A percentile compares a stretch with the other conserved stretches of the same genome.
Conservation (phyloP, 1,140 invertebrate genomes). For the Lineus longissimus region DNA sequence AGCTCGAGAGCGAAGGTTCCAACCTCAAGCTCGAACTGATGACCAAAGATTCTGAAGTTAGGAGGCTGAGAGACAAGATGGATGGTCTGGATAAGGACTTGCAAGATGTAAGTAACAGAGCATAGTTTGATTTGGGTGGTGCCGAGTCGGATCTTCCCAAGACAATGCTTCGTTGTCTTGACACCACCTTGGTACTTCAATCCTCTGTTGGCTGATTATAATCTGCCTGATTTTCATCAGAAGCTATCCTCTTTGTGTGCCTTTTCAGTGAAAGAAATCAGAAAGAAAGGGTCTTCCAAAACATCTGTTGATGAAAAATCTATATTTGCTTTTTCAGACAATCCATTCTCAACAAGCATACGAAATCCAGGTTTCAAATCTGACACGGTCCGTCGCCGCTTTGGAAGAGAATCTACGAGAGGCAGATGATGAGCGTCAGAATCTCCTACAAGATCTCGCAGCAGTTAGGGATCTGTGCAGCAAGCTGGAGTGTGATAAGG, state of each 20-base stretch:
- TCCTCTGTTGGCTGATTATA: no score
- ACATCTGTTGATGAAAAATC: no score
- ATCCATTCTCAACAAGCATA: constrained; percentile 45
- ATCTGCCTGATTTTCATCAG: no score
- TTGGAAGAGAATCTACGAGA: constrained; percentile 45
- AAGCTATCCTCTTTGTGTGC: no score
- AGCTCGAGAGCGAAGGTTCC: constrained; percentile 51
- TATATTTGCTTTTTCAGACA: constrained; percentile 35
- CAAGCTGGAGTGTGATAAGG: constrained; percentile 47
- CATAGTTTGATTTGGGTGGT: not conserved
- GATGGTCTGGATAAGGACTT: constrained; percentile 50
- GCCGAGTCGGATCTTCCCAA: no score
- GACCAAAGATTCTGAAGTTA: constrained; percentile 48
- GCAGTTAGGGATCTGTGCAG: constrained; percentile 48
- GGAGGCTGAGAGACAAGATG: constrained; percentile 42
- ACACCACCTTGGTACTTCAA: no score
- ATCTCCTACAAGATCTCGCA: constrained; percentile 43
- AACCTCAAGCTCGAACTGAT: constrained; percentile 49
- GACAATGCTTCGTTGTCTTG: no score
- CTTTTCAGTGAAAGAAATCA: no score
- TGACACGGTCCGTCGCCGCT: constrained; percentile 43
- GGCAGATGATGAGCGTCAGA: constrained; percentile 48
- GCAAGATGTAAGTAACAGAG: constrained; percentile 42
- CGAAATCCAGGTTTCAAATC: constrained; percentile 48
- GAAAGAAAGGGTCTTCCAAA: no score